Percentiles rank a stretch among this genome's conserved stretches.
Evolutionary conservation across 2,113 vertebrate genomes (phyloP).

Genomic region (Platichthys stellatus): DNA sequence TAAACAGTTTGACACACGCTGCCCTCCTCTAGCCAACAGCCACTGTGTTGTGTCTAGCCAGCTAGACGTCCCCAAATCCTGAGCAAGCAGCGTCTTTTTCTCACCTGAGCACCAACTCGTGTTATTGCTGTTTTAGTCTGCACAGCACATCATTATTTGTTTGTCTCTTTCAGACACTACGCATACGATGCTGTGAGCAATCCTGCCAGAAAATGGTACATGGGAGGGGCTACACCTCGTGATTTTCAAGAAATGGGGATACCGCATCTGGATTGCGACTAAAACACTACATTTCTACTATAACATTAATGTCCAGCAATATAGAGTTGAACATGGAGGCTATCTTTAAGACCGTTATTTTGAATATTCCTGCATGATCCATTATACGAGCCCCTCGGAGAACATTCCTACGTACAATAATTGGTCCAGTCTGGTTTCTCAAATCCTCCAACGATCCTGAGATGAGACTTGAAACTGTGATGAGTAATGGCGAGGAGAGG

Average conservation of each 20-base stretch:
- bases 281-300: slow-evolving; percentile 36
- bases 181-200: slow-evolving; percentile 8
- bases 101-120: slow-evolving; percentile 59
- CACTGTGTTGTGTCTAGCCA: slow-evolving; percentile 76
- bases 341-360: slow-evolving; percentile 44
- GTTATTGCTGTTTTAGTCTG: slow-evolving; percentile 74
- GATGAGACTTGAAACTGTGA: slow-evolving; percentile 75
- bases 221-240: slow-evolving; percentile 7
- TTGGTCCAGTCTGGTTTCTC: slow-evolving; percentile 71
- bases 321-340: slow-evolving; percentile 66
- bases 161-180: slow-evolving; percentile 9
- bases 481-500: slow-evolving; percentile 52
- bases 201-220: slow-evolving; percentile 28
- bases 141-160: slow-evolving; percentile 25
- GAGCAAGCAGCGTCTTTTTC: slow-evolving; percentile 48
- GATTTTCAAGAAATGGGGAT: slow-evolving; percentile 64
- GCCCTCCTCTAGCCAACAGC: slow-evolving; percentile 42
- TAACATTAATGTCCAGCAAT: slow-evolving; percentile 41
- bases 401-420: slow-evolving; percentile 56
- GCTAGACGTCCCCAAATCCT: slow-evolving; percentile 75
- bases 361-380: slow-evolving; percentile 60
- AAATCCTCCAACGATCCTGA: slow-evolving; percentile 77
- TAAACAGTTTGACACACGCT: slow-evolving; percentile 23
- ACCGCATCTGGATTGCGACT: slow-evolving; percentile 73
- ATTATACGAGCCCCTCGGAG: slow-evolving; percentile 56